Conservation (phyloP, 2,113 vertebrate species). For the Notarius quadriscutis region DNA sequence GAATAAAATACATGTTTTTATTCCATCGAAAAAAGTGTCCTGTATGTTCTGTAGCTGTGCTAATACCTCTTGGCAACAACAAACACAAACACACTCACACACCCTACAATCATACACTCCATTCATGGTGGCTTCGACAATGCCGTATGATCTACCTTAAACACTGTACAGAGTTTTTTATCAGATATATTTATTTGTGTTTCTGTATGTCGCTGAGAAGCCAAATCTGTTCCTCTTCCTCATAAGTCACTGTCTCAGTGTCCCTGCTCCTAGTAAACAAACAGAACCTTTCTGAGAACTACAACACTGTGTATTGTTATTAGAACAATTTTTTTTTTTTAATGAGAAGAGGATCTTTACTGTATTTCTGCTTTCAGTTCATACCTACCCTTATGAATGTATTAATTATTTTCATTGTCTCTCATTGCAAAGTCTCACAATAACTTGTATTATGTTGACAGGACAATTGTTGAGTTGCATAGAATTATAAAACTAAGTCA, state of each 20-base stretch:
- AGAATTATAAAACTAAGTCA: conserved; percentile 3
- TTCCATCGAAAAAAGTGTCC: no score
- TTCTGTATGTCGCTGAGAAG: not conserved
- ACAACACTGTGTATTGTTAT: not conserved
- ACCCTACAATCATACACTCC: not conserved
- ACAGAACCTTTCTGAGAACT: conserved; percentile 3
- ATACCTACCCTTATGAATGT: not conserved
- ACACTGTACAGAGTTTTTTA: not conserved
- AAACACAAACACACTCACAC: not conserved
- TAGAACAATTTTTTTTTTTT: not conserved
- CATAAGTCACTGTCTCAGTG: not conserved
- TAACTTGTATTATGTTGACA: not conserved
- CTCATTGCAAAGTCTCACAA: not conserved
- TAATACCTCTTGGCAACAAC: not conserved
- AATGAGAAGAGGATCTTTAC: not conserved
- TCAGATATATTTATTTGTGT: not conserved
- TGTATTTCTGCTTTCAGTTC: not conserved
- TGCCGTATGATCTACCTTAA: not conserved
- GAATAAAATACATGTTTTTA: no score
- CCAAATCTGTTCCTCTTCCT: not conserved
- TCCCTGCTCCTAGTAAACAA: not conserved
- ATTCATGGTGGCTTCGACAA: not conserved
- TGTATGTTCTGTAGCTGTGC: not conserved
- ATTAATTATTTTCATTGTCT: not conserved
- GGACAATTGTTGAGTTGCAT: not conserved